Evolutionary conservation across 2,888 invertebrate species (phyloP), one percentile per base, ranked within the genome.

Genomic region (Nymphalis urticae): DNA sequence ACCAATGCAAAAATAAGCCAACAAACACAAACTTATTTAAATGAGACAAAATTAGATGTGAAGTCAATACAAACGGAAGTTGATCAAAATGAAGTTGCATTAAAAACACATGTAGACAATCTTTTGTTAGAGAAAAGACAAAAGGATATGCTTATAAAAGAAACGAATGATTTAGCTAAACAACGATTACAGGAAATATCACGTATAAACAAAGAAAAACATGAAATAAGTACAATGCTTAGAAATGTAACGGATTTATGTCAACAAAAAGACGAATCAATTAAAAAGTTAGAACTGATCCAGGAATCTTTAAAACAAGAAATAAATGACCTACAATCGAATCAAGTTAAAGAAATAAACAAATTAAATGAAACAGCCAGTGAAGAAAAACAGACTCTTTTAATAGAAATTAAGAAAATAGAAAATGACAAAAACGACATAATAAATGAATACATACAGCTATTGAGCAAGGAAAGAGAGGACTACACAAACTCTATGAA

Each of bases 401-500:
- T 94, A 50, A 71, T 81, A 48, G 83, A 87, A 17, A 73, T 89
- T 1, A 85, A 87, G 71, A 85, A 89, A 70, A 77, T 93, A 62
- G 92, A 94, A 80, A 81, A 80, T 27, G 92, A 93, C 69, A 92
- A 93, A 78, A 84, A 85, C 68, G 73, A 75, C 17, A 79, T 90
- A 19, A 76, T 86, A n/a, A 83, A 85, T 63, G 93, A 94, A 81
- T 94, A 92, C 75, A 94, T 94, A 75, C 86, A 88, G 72, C 75
- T 94, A 48, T 75, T 94, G 56, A 84, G 82, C 36, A 92, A 87
- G 69, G 94, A 95, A 82, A 89, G 93, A 78, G 86, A 87, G 72
- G 91, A 94, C 74, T 91, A 87, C 74, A 73, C 79, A 21, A 85
- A 86, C 75, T 82, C 84, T 51, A 79, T 85, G 2, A 86, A 87